Base-by-base conservation (phyloP, 2,888 invertebrate genomes). In the Tortrix viridana region DNA sequence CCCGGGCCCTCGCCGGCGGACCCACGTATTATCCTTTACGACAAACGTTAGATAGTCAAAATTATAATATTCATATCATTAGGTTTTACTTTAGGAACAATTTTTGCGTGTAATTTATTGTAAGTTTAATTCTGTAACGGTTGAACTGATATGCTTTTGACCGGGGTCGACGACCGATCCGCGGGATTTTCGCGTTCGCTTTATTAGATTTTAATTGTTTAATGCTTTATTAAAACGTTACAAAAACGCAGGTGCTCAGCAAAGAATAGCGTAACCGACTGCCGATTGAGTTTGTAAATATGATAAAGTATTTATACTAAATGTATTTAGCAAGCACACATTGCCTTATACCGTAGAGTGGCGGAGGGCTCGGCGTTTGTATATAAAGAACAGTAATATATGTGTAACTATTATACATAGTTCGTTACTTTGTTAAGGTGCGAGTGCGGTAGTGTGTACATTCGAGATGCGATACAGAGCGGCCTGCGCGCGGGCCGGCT, bases 1-100 rank as follows among this genome's bases (percentile, higher is more conserved):
- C 68, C 72, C 77, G 74, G 75, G 76, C 74, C 76, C 75, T 72
- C 76, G 75, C 77, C 76, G 67, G 72, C 69, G 75, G 73, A 77
- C 70, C 72, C 71, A 75, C 74, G 74, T 73, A 68, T 80, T 81
- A 78, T 85, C 82, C 73, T 83, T 85, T 81, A 84, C 83, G 14
- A 61, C 55, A 53, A 77, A 83, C 80, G 74, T 86, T 91, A 91
- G 91, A 89, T 91, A 91, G 91, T 84, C 88, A 75, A 90, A 91
- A 91, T 91, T 91, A 68, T 87, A 86, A 83, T 86, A 82, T 90
- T 88, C 91, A 92, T 92, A 92, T 92, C 91, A 92, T 90, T 92
- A 92, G 91, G 78, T 90, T 87, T 87, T 90, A 91, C 86, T 89
- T 90, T 90, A 91, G 89, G 80, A 77, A 79, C 81, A 81, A 83